phyloP scores from a whole-genome alignment of 2,888 invertebrate species.

The Physocephala rufipes region DNA sequence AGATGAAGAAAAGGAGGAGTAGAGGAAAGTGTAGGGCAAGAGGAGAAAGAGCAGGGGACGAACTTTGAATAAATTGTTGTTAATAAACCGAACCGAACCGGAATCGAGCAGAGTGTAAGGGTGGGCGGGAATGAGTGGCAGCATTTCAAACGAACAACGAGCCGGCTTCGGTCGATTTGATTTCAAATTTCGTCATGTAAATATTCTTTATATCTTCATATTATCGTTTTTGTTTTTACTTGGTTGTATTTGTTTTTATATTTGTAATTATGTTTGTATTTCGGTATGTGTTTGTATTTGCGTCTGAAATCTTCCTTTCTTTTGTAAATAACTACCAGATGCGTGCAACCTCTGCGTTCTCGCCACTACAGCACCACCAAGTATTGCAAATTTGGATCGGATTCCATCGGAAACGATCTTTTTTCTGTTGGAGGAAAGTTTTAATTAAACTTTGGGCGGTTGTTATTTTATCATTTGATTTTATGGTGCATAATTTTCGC shows the following conservation, averaged over 20 bases:
- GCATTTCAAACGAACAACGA: slow-evolving; percentile 1
- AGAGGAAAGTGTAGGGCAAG: too few relatives aligned
- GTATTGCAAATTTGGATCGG: slow-evolving; percentile 11
- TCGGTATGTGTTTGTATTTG: background rate
- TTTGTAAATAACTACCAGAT: background rate
- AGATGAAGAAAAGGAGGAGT: too few relatives aligned
- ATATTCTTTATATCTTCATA: slow-evolving; percentile 7
- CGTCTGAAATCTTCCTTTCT: background rate
- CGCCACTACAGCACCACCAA: background rate
- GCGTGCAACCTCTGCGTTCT: background rate
- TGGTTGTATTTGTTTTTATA: too few relatives aligned
- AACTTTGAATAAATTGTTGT: background rate
- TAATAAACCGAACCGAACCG: background rate
- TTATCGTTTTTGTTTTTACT: background rate
- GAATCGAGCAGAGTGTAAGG: background rate
- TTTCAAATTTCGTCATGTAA: slow-evolving; percentile 25
- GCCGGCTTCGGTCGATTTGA: slow-evolving; percentile 11
- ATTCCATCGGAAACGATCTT: slow-evolving; percentile 13
- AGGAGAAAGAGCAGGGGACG: too few relatives aligned
- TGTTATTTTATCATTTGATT: slow-evolving; percentile 30
- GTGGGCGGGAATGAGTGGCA: background rate
- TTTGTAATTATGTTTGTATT: background rate
- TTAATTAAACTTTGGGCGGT: slow-evolving; percentile 33
- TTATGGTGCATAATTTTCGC: slow-evolving; percentile 18
- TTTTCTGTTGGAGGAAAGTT: slow-evolving; percentile 18